phyloP scores from a whole-genome alignment of 2,113 vertebrate genomes.

The Piprites chloris region DNA sequence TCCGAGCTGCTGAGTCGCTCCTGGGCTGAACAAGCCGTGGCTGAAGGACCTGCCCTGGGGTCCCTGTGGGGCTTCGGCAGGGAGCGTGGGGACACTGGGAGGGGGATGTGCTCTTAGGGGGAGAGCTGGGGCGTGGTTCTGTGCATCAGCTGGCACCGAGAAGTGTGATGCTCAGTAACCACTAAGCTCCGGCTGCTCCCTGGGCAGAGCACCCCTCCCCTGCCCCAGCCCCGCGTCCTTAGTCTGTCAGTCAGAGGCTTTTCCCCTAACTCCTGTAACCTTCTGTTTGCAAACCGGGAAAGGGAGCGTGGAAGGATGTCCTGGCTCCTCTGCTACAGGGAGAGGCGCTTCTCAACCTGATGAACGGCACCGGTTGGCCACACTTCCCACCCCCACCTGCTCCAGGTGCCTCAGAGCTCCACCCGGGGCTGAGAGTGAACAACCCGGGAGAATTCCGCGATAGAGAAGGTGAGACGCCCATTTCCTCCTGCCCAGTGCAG shows the following conservation, averaged over 20 bases:
- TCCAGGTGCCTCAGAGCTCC: background rate
- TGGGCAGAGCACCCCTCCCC: background rate
- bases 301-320: background rate
- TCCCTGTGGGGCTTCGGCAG: background rate
- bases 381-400: background rate
- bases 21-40: background rate
- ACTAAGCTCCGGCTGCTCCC: background rate
- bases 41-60: background rate
- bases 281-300: background rate
- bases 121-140: background rate
- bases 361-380: background rate
- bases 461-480: rapidly evolving
- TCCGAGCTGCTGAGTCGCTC: rapidly evolving
- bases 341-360: rapidly evolving
- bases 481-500: rapidly evolving
- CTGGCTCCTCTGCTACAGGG: background rate
- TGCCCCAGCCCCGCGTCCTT: background rate
- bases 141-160: background rate
- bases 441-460: rapidly evolving
- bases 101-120: rapidly evolving
- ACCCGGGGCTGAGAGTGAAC: background rate
- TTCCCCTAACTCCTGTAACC: background rate
- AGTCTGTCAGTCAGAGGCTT: background rate
- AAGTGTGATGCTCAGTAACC: background rate
- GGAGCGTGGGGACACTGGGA: rapidly evolving